Conservation (phyloP, 2,797 vertebrate genomes). For the Melanotaenia maccullochi region DNA sequence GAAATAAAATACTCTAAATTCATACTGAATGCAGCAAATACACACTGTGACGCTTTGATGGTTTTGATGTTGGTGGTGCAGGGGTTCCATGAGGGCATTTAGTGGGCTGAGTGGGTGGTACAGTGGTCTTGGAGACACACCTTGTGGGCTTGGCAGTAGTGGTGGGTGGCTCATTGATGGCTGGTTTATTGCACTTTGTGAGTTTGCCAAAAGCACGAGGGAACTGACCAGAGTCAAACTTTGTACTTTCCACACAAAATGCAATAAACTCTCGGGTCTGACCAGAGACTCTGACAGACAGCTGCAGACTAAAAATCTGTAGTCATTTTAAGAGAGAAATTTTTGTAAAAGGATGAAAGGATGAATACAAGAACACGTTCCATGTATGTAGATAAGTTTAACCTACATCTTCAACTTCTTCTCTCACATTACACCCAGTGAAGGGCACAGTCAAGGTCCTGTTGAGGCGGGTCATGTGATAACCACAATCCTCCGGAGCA, state of each 20-base stretch:
- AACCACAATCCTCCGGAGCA: slow-evolving; percentile 50
- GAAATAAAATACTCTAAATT: neutral
- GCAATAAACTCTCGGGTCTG: neutral
- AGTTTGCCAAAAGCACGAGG: neutral
- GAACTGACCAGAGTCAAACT: neutral
- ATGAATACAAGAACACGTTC: neutral
- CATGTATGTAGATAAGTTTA: neutral
- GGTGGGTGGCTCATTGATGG: no score
- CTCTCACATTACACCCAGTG: slow-evolving; percentile 57
- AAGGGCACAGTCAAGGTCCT: slow-evolving; percentile 58
- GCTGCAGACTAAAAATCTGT: slow-evolving; percentile 51
- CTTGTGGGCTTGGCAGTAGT: neutral
- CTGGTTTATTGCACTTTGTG: neutral
- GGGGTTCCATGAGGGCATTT: neutral
- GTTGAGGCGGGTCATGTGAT: neutral
- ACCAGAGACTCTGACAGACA: slow-evolving; percentile 16
- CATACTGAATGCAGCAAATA: neutral
- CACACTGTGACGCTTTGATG: slow-evolving; percentile 36
- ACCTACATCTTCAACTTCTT: slow-evolving; percentile 23
- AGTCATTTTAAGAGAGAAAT: neutral
- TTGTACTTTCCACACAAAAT: slow-evolving; percentile 31
- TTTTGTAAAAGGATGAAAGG: neutral
- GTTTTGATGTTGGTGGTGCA: neutral
- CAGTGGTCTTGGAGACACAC: neutral
- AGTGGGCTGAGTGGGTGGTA: neutral